Conservation (phyloP, 92 coral and sea anemone genomes). For the Porites cylindrica region DNA sequence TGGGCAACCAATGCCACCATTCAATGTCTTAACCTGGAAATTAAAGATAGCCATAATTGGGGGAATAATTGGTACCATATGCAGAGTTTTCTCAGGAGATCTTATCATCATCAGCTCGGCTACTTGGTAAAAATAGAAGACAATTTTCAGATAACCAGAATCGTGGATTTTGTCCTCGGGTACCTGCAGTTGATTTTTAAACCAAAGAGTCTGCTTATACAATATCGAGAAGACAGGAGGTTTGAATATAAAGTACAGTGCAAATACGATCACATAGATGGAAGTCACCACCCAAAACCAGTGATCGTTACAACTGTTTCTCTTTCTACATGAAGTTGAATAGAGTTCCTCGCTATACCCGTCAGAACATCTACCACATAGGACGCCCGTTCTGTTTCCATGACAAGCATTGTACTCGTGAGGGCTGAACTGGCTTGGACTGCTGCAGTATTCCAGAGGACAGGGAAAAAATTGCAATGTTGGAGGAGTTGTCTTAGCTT, state of each 20-base stretch:
- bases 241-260: conserved; percentile 54
- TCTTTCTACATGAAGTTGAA: conserved; percentile 51
- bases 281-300: conserved; percentile 58
- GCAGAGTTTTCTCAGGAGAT: conserved; percentile 19
- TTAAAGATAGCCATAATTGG: conserved; percentile 46
- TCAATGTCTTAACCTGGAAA: conserved; percentile 38
- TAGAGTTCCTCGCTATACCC: conserved; percentile 59
- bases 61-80: conserved; percentile 10
- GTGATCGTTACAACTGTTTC: conserved; percentile 47
- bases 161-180: conserved; percentile 4
- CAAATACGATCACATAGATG: conserved; percentile 23
- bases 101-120: conserved; percentile 26
- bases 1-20: conserved; percentile 53
- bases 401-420: conserved; percentile 43
- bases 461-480: conserved; percentile 44
- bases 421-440: background rate
- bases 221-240: conserved; percentile 60
- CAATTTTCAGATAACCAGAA: conserved; percentile 26
- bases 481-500: conserved; percentile 3
- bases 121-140: conserved; percentile 42
- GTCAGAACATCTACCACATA: conserved; percentile 68
- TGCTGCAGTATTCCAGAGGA: conserved; percentile 52
- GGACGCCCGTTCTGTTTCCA: conserved; percentile 57
- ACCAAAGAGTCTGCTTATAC: conserved; percentile 29
- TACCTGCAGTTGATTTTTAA: background rate